Conservation (phyloP, 2,113 vertebrate species). For the Balaeniceps rex region DNA sequence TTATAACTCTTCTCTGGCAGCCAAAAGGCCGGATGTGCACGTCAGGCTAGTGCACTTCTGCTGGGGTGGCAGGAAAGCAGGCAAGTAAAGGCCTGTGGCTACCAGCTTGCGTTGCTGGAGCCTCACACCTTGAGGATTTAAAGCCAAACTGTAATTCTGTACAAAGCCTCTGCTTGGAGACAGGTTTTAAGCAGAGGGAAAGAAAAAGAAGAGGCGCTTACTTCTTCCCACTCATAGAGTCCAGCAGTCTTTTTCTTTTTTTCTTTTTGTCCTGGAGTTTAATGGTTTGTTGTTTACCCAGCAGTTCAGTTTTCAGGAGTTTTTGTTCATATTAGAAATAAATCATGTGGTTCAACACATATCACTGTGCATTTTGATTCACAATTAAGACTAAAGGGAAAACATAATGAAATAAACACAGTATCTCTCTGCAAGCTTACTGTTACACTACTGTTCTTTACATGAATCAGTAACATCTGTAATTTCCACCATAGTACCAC, state of each 20-base stretch:
- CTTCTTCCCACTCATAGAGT: not conserved
- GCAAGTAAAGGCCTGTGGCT: not conserved
- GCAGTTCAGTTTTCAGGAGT: slow-evolving; percentile 46
- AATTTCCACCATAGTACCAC: slow-evolving; percentile 59
- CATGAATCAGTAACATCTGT: slow-evolving; percentile 63
- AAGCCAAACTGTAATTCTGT: not conserved
- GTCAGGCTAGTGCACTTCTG: not conserved
- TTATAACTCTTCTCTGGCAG: not conserved
- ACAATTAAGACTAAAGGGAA: slow-evolving; percentile 67
- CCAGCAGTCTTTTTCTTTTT: not conserved
- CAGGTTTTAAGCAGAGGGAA: not conserved
- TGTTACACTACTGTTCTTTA: slow-evolving; percentile 68
- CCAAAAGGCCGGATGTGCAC: not conserved
- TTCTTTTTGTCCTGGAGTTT: not conserved
- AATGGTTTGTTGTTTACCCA: slow-evolving; percentile 27
- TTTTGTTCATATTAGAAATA: slow-evolving; percentile 47
- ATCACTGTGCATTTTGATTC: slow-evolving; percentile 62
- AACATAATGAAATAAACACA: slow-evolving; percentile 60
- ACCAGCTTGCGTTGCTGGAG: not conserved
- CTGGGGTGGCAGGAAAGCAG: not conserved
- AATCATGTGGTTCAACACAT: slow-evolving; percentile 48
- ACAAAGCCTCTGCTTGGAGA: not conserved
- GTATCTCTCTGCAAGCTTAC: slow-evolving; percentile 67
- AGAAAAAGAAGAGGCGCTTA: not conserved
- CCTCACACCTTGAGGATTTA: not conserved